Evolutionary conservation across 2,113 vertebrate genomes (phyloP), one percentile per base, ranked within the genome.

Genomic region (Eulemur rufifrons): DNA sequence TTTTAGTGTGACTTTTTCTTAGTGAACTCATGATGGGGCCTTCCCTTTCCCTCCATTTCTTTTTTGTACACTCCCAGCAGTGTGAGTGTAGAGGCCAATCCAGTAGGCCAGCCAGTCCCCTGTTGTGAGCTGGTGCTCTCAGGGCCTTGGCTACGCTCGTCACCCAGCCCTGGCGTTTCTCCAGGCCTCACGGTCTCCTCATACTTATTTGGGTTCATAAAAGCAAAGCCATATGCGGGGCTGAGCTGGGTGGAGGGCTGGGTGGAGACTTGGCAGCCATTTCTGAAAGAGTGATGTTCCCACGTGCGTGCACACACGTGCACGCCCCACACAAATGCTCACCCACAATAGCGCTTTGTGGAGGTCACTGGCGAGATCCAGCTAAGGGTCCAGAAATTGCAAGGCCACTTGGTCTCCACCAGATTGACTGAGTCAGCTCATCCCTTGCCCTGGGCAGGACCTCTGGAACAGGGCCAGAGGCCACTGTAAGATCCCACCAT

Each of bases 31-130:
- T 32, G 12, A 64, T n/a, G 64, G 20, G 13, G 82, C 47, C 64
- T 84, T 61, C 45, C 64, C 82, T 64, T 82, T 50, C 90, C 69
- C 92, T 20, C 42, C 73, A 63, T 25, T 94, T 97, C 66, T 9
- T 64, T 77, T 89, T 39, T 50, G 42, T 45, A 7, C 34, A 63
- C 45, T 63, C 61, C 39, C 27, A 42, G 54, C 39, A 47, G 45
- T 29, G 15, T 37, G 18, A 14, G 14, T n/a, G 6, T 29, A n/a
- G 6, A 7, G 18, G 29, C 29, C 39, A 61, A 6, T n/a, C 54
- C 66, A 21, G 23, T 6, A 47, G 66, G 15, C 14, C 39, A 9
- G 12, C 52, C 39, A 47, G 32, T 37, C 64, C 39, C 34, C 17
- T 39, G 25, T 27, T 27, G 15, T 74, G 42, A 56, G 80, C 56